Conservation (phyloP, 2,888 invertebrate species). For the Andrena praecox region DNA sequence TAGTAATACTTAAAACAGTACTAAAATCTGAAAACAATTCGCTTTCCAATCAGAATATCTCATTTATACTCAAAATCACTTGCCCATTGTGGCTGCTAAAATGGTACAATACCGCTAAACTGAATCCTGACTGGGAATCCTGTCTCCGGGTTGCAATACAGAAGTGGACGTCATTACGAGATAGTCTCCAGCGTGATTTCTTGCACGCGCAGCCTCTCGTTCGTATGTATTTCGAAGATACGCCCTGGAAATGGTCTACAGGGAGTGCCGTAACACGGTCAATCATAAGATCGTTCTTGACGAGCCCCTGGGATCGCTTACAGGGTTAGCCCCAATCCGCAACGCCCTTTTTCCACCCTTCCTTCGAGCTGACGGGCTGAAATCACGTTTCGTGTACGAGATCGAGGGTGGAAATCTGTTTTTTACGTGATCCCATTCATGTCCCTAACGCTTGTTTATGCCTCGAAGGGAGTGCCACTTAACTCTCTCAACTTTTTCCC, state of each 20-base stretch:
- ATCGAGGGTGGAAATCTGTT: slow-evolving; percentile 81
- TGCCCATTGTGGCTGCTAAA: too few species aligned
- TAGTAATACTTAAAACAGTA: too few species aligned
- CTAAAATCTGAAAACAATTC: too few species aligned
- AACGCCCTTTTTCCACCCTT: slow-evolving; percentile 71
- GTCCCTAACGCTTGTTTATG: slow-evolving; percentile 79
- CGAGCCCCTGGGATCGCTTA: slow-evolving; percentile 83
- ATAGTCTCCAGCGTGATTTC: slow-evolving; percentile 9
- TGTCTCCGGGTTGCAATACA: background rate
- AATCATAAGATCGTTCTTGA: slow-evolving; percentile 84
- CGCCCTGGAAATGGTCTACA: slow-evolving; percentile 77
- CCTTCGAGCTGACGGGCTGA: slow-evolving; percentile 69
- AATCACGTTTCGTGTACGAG: slow-evolving; percentile 73
- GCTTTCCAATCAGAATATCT: too few species aligned
- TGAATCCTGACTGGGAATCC: background rate
- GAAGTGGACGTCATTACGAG: background rate
- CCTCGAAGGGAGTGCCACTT: slow-evolving; percentile 71
- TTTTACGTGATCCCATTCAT: slow-evolving; percentile 83
- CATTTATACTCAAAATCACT: too few species aligned
- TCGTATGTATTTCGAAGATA: slow-evolving; percentile 53
- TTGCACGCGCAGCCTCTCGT: slow-evolving; percentile 24
- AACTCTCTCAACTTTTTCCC: slow-evolving; percentile 57
- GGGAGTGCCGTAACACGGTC: slow-evolving; percentile 84
- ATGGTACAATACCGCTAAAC: background rate
- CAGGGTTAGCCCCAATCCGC: slow-evolving; percentile 68